phyloP scores from a whole-genome alignment of 2,797 vertebrate species.

The Gadopsis marmoratus region DNA sequence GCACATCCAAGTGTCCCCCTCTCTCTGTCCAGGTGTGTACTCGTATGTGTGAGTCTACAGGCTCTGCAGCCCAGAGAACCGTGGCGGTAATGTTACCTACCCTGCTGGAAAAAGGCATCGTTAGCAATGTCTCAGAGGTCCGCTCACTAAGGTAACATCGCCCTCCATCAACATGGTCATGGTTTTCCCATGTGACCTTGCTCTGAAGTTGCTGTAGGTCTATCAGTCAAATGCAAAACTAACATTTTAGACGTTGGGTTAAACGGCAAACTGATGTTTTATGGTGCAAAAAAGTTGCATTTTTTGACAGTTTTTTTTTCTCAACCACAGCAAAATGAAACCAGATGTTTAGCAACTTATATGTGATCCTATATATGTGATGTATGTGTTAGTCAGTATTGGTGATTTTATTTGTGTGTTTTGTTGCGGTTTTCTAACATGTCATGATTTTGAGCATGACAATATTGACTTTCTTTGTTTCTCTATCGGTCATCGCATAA shows the following conservation, averaged over 20 bases:
- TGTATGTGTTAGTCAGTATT: background rate
- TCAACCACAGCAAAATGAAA: background rate
- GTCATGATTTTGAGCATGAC: background rate
- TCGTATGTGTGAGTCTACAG: conserved; percentile 95
- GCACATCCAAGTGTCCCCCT: conserved; percentile 6
- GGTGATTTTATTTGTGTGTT: background rate
- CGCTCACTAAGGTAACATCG: conserved; percentile 91
- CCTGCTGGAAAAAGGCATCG: conserved; percentile 95
- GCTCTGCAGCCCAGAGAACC: conserved; percentile 90
- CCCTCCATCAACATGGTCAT: background rate
- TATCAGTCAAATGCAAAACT: background rate
- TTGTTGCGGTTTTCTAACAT: background rate
- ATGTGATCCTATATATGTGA: too few species aligned
- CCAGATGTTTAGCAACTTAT: background rate
- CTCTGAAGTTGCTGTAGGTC: background rate
- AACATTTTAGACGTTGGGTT: too few species aligned
- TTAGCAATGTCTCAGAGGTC: conserved; percentile 95
- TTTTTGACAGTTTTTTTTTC: too few species aligned
- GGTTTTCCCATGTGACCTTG: background rate
- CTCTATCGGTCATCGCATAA: background rate
- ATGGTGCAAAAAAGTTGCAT: too few species aligned
- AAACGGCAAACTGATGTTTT: too few species aligned
- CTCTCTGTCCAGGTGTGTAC: conserved; percentile 90
- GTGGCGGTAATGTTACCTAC: conserved; percentile 93
- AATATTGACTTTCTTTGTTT: background rate